These are phyloP conservation scores for Cryptops parisi DNA, from an alignment of 2,888 invertebrate species.

Conservation along the genomic window DNA sequence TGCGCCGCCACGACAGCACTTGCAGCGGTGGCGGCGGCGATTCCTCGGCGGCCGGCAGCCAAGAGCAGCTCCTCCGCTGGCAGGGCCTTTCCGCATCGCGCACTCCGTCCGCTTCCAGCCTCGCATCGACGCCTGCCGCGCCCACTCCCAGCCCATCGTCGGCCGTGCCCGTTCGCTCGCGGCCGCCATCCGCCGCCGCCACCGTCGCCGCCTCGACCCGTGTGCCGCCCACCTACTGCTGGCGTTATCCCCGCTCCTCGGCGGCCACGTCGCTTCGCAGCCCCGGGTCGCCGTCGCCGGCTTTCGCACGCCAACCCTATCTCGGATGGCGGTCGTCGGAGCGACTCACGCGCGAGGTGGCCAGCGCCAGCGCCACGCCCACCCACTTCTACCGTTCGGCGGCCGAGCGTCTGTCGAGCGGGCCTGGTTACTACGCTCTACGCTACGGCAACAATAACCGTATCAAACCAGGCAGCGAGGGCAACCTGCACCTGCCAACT, in stretches of 20 bases:
- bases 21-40: too few species aligned
- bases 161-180: not conserved
- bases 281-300: not conserved
- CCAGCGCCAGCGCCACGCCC: constrained; percentile 37
- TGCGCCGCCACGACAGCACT: not conserved
- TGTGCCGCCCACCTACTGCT: constrained; percentile 4
- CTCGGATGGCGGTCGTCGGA: constrained; percentile 76
- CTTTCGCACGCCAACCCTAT: constrained; percentile 61
- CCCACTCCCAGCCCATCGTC: not conserved
- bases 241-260: constrained; percentile 1
- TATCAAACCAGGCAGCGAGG: not conserved
- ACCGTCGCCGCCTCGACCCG: not conserved
- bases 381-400: constrained; percentile 46
- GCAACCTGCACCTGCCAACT: not conserved
- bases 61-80: not conserved
- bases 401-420: constrained; percentile 33
- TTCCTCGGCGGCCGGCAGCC: not conserved
- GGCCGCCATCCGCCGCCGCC: too few species aligned
- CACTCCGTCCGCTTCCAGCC: not conserved
- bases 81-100: not conserved
- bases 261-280: not conserved
- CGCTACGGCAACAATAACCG: constrained; percentile 5
- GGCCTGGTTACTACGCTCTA: constrained; percentile 17
- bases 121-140: not conserved
- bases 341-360: constrained; percentile 38